Percentiles rank a stretch among this genome's conserved stretches.
Conservation (phyloP, 2,797 vertebrate genomes). For the Uromys caudimaculatus region DNA sequence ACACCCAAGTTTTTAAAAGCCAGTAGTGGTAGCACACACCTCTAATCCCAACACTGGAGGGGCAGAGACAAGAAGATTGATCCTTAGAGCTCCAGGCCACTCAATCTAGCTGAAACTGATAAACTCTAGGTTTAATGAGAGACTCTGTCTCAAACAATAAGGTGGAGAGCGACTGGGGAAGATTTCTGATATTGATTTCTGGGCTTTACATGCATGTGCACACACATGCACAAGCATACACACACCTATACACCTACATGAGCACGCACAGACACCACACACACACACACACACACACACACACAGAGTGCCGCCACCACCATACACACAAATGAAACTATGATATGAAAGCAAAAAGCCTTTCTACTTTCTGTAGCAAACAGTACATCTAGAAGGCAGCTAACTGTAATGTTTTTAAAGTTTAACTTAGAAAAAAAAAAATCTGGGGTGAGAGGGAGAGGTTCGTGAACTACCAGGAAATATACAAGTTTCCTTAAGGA, state of each 20-base stretch:
- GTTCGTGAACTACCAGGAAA: conserved; percentile 46
- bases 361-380: conserved; percentile 45
- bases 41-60: background rate
- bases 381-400: background rate
- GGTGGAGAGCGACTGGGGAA: background rate
- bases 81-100: background rate
- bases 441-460: background rate
- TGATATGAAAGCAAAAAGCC: conserved; percentile 41
- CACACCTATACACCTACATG: background rate
- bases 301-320: background rate
- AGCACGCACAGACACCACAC: no score
- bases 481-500: background rate
- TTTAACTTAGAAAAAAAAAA: conserved; percentile 35
- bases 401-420: conserved; percentile 30
- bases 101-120: background rate
- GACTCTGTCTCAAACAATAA: background rate
- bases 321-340: conserved; percentile 14
- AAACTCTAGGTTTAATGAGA: background rate
- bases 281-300: background rate
- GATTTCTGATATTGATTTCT: background rate
- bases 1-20: background rate
- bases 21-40: background rate
- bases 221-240: background rate
- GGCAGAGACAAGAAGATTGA: background rate
- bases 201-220: background rate